These are phyloP conservation scores for Pachycephus smyrnensis DNA, from an alignment of 2,888 invertebrate species.

Conservation along the genomic window DNA sequence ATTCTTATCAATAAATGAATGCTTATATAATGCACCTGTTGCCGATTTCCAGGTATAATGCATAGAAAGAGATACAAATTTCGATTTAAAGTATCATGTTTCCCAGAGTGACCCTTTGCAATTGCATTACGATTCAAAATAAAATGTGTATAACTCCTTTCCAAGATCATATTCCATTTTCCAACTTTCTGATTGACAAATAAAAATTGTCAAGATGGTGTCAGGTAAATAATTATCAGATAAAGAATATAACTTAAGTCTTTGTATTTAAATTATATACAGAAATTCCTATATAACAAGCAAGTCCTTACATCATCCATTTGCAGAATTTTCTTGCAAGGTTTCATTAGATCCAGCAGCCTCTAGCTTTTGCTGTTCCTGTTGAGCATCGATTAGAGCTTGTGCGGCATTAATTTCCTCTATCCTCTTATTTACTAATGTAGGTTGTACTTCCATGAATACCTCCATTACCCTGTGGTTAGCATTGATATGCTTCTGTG, in stretches of 20 bases:
- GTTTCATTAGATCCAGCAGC: slow-evolving; percentile 10
- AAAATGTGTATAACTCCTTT: background rate
- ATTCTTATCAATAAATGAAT: slow-evolving; percentile 45
- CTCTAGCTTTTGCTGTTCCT: slow-evolving; percentile 10
- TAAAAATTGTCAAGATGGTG: background rate
- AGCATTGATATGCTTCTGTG: slow-evolving; percentile 71
- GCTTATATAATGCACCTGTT: slow-evolving; percentile 36
- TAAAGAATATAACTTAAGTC: slow-evolving; percentile 2
- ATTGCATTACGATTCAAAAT: background rate
- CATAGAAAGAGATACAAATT: background rate
- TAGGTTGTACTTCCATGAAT: slow-evolving; percentile 73
- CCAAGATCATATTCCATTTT: background rate
- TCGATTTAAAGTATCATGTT: background rate
- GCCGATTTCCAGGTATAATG: background rate
- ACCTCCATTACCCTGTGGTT: slow-evolving; percentile 74
- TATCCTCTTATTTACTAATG: slow-evolving; percentile 68
- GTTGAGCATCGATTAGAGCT: slow-evolving; percentile 33
- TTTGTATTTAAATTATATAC: slow-evolving; percentile 22
- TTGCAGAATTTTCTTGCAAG: slow-evolving; percentile 10
- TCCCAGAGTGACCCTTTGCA: background rate
- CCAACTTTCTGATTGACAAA: background rate
- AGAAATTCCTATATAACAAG: background rate
- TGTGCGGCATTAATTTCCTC: slow-evolving; percentile 66
- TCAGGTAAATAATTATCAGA: background rate
- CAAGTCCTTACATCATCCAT: slow-evolving; percentile 1